Percentiles rank a stretch among this genome's conserved stretches.
These are phyloP conservation scores for Arctopsyche grandis DNA, from an alignment of 1,140 invertebrate species.

Conservation along the genomic window DNA sequence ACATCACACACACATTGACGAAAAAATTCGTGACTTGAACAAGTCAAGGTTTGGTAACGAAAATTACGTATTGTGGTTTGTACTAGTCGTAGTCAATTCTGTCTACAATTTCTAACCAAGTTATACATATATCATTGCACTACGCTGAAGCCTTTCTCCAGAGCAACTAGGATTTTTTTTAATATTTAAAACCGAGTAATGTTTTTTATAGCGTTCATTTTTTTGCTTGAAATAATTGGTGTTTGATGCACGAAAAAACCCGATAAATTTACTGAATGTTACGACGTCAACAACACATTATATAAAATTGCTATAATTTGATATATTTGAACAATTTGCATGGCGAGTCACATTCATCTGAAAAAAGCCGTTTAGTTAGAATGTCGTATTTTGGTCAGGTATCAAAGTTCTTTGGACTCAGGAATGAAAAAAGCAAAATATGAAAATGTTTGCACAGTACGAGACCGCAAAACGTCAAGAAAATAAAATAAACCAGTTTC, in stretches of 20 bases:
- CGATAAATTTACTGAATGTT: too few relatives aligned
- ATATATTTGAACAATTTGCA: not conserved
- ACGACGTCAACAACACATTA: too few relatives aligned
- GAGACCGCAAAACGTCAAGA: not conserved
- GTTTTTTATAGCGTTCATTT: not conserved
- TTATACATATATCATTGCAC: not conserved
- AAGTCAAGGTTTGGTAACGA: conserved; percentile 7
- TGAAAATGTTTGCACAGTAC: not conserved
- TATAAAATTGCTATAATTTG: not conserved
- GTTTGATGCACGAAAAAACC: too few relatives aligned
- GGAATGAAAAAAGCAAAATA: not conserved
- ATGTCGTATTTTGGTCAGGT: not conserved
- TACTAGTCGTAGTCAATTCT: not conserved
- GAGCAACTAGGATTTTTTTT: not conserved
- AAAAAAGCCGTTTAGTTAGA: not conserved
- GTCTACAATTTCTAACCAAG: not conserved
- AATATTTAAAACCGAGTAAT: too few relatives aligned
- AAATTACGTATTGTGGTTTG: conserved; percentile 13
- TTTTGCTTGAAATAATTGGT: not conserved
- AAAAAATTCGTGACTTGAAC: conserved; percentile 30
- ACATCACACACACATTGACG: not conserved
- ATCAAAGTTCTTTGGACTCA: not conserved
- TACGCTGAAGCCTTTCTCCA: conserved; percentile 10
- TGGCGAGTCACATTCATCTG: not conserved
- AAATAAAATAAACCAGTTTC: not conserved